Evolutionary conservation across 2,113 vertebrate genomes (phyloP), one percentile per base, ranked within the genome.

Genomic region (Podarcis raffonei): DNA sequence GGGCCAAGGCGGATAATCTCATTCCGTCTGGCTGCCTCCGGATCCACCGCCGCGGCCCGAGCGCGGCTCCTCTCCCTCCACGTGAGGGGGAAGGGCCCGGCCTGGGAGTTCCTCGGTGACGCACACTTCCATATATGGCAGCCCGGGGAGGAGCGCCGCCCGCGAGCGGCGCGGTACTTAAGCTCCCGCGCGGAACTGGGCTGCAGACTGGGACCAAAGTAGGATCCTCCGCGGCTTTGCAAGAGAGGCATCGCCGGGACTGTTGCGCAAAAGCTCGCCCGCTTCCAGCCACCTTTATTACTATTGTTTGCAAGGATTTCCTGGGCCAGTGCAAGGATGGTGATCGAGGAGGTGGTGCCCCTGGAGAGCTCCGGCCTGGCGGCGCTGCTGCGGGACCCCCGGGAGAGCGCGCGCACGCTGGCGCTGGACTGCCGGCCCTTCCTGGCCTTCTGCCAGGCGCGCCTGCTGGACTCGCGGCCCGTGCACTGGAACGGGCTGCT

Each of bases 401-500:
- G 78, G 80, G 96, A 97, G 25, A 93, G 95, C 22, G 96, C 93
- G 2, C 95, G 96, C 3, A 97, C 95, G 1, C 95, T 98, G 93
- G 89, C 98, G 87, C 94, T 98, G 75, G 98, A 98, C 96, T 98
- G 98, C 91, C 96, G 98, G 48, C 97, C 98, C 13, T 98, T 98
- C 92, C 96, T 98, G 30, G 95, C 97, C 7, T 98, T 97, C 87
- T 97, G 97, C 68, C 88, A 94, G 27, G 84, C 96, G 74, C 98
- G 97, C 94, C 95, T 98, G 69, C 90, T 88, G 75, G 94, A 96
- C 68, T 97, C 98, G 53, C 94, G 97, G 30, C 98, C 97, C 0
- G 97, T 98, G 27, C 97, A 97, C 95, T 98, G 98, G 97, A 98
- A 98, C 95, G 97, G 97, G 0, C 95, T 98, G 95, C 93, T 98